These are phyloP conservation scores for Scolopax rusticola DNA, from an alignment of 2,797 vertebrate genomes.

Conservation along the genomic window DNA sequence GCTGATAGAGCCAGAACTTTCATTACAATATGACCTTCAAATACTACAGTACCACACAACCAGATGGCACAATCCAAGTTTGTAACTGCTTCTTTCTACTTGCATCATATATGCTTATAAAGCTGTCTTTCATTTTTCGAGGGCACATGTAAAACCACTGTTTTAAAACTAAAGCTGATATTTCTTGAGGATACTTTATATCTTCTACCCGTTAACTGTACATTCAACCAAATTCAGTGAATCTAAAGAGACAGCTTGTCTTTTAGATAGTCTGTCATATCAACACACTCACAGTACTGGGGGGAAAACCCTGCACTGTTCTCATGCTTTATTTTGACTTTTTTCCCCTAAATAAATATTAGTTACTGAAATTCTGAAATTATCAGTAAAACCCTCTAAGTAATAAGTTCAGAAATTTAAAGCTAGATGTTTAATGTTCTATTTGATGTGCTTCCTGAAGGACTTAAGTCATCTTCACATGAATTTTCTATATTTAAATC, in stretches of 20 bases:
- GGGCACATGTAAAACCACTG: not conserved
- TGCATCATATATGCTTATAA: not conserved
- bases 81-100: not conserved
- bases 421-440: not conserved
- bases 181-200: slow-evolving; percentile 48
- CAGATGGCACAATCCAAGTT: not conserved
- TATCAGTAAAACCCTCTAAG: not conserved
- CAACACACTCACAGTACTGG: not conserved
- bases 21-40: not conserved
- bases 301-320: not conserved
- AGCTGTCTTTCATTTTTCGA: not conserved
- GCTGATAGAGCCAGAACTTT: not conserved
- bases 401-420: not conserved
- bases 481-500: not conserved
- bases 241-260: slow-evolving; percentile 58
- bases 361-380: not conserved
- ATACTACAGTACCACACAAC: not conserved
- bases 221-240: slow-evolving; percentile 2
- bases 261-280: slow-evolving; percentile 45
- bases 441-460: not conserved
- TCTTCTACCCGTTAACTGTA: not conserved
- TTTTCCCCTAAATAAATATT: not conserved
- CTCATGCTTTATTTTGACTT: not conserved
- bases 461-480: not conserved
- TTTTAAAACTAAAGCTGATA: slow-evolving; percentile 54